These are phyloP conservation scores for Macropus fuliginosus DNA, from an alignment of 2,797 vertebrate genomes.

Conservation along the genomic window DNA sequence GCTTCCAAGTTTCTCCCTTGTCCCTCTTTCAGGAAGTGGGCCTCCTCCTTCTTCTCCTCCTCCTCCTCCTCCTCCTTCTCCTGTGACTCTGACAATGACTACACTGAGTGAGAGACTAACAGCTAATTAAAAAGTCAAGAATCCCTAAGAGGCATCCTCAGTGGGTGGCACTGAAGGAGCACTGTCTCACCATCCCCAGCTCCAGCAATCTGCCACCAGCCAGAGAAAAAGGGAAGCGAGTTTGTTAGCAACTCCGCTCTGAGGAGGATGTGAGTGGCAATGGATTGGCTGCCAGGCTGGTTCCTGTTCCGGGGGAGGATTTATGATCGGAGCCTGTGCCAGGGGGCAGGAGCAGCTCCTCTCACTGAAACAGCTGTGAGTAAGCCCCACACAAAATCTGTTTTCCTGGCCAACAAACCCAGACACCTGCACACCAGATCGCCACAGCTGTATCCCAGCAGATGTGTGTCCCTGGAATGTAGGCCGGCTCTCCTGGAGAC, in stretches of 20 bases:
- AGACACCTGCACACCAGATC: constrained; percentile 53
- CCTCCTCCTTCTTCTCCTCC: no score
- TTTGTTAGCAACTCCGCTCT: constrained; percentile 14
- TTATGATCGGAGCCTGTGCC: constrained; percentile 77
- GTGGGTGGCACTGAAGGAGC: not conserved
- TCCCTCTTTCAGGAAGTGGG: not conserved
- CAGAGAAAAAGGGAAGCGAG: not conserved
- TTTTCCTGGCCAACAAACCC: constrained; percentile 41
- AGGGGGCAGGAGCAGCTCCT: constrained; percentile 59
- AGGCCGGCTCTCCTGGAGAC: not conserved
- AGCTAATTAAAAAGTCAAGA: constrained; percentile 1
- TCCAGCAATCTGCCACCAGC: not conserved
- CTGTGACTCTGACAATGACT: not conserved
- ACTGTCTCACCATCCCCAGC: not conserved
- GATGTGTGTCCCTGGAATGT: constrained; percentile 5
- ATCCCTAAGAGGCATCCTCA: not conserved
- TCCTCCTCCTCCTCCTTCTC: not conserved
- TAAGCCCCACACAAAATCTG: constrained; percentile 57
- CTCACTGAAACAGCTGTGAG: constrained; percentile 72
- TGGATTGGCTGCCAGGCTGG: constrained; percentile 36
- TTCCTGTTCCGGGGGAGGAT: constrained; percentile 77
- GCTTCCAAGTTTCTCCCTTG: not conserved
- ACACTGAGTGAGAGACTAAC: not conserved
- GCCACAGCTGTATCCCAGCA: constrained; percentile 64
- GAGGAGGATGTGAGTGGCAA: not conserved